Conservation (phyloP, 2,888 invertebrate genomes). For the Cacoxenus indagator region DNA sequence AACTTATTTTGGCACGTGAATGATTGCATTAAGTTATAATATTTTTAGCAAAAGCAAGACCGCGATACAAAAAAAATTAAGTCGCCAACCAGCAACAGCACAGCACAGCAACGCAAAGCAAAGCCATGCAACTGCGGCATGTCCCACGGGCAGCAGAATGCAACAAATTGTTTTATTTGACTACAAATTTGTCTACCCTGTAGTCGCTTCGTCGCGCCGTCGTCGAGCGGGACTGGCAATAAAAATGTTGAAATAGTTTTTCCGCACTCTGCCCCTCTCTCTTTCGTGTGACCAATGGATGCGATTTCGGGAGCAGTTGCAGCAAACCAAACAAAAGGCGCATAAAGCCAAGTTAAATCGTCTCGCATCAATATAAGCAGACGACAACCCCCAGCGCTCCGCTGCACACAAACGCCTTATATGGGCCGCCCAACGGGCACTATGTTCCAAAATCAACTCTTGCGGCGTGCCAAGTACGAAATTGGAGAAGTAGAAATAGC, state of each 20-base stretch:
- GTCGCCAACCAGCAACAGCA: not conserved
- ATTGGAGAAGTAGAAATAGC: not conserved
- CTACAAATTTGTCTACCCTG: not conserved
- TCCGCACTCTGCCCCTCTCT: no score
- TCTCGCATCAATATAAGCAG: no score
- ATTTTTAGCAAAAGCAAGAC: no score
- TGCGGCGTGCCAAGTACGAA: constrained; percentile 11
- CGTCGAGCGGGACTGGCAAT: not conserved
- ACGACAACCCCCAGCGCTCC: no score
- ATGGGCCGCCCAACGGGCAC: constrained; percentile 23
- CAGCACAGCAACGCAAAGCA: not conserved
- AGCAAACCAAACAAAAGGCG: not conserved
- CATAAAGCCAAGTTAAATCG: not conserved
- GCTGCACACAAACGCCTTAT: no score
- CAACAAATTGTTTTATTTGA: not conserved
- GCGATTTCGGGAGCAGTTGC: constrained; percentile 56
- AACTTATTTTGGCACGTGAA: constrained; percentile 5
- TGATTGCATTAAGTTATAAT: not conserved
- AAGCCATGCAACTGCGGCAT: no score
- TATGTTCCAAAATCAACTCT: constrained; percentile 1
- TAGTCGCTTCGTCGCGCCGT: not conserved
- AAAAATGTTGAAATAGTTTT: not conserved
- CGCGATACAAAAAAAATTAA: not conserved
- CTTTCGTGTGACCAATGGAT: constrained; percentile 50
- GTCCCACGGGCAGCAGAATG: not conserved